Base-by-base conservation (phyloP, 1,140 invertebrate species). In the Bilobella aurantiaca region DNA sequence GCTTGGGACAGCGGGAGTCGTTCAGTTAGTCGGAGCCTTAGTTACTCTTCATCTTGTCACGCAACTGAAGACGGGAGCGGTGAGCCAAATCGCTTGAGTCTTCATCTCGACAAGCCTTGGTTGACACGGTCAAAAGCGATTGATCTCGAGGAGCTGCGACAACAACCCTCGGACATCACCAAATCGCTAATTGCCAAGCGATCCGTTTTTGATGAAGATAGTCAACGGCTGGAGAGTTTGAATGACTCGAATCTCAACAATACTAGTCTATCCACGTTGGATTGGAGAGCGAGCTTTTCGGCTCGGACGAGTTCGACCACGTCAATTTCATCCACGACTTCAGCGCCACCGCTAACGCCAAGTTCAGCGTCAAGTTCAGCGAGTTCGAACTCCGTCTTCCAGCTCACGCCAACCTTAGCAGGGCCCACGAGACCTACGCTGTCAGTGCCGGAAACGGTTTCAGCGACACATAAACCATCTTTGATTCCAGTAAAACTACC, bases 161-260 rank as follows among this genome's bases (percentile, higher is more conserved):
- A 70, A 25, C 86, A 95, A 75, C 93, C 92, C 1, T 96, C 93
- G 1, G 93, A 96, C 70, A 95, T 97, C 67, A 88, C 94, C 2
- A 91, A 93, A 74, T 91, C 90, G 16, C 83, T 98, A 58, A 80
- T 96, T 66, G 89, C 92, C 5, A 93, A 92, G 75, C 85, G 88
- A 58, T 94, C 90, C 60, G 91, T 97, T 14, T 96, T 97, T 76
- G 94, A 98, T 75, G 93, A 96, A 77, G 94, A 98, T 76, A 87
- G 88, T 16, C 93, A 96, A 75, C 81, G 95, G 12, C 79, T 98
- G 23, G 93, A 96, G 77, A 92, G 93, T 73, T n/a, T 60, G 29
- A 65, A 64, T 53, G 63, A 66, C 64, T 75, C 77, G 30, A 74
- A 74, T 65, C 37, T 72, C 69, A 64, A 64, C 68, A 14, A 65